Evolutionary conservation across 35 echinoderm and acorn worm genomes (phyloP).

Genomic region (Eucidaris tribuloides): DNA sequence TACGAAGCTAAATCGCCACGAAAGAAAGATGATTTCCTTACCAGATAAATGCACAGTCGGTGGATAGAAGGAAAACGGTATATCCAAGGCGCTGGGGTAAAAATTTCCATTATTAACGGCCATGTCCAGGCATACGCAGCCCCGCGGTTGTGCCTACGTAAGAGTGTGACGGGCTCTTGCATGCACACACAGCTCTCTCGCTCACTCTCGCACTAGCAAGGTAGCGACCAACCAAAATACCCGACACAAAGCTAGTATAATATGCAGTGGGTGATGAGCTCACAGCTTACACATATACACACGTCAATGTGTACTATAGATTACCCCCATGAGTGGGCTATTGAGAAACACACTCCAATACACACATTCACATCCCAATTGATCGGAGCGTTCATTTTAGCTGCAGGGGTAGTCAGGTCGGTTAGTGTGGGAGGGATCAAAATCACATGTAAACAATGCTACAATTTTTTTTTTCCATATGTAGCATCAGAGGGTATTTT

Average conservation of each 20-base stretch:
- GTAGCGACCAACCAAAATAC: slow-evolving; percentile 9
- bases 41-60: slow-evolving; percentile 76
- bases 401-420: not conserved
- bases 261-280: not conserved
- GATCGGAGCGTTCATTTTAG: not conserved
- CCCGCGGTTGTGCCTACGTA: not conserved
- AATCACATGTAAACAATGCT: no score
- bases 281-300: slow-evolving; percentile 27
- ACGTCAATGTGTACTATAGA: slow-evolving; percentile 14
- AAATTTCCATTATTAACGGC: slow-evolving; percentile 91
- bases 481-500: no score
- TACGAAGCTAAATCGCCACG: not conserved
- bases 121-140: slow-evolving; percentile 59
- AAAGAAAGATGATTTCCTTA: slow-evolving; percentile 33
- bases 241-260: slow-evolving; percentile 6
- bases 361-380: slow-evolving; percentile 18
- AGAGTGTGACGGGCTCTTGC: not conserved
- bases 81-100: slow-evolving; percentile 68
- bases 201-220: not conserved
- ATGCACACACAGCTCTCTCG: slow-evolving; percentile 6
- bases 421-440: not conserved
- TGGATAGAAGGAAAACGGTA: slow-evolving; percentile 79
- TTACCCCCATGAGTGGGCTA: not conserved
- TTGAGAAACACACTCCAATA: not conserved
- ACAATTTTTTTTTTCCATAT: no score